These are phyloP conservation scores for Gerris buenoi DNA, from an alignment of 1,140 invertebrate species.

Conservation along the genomic window DNA sequence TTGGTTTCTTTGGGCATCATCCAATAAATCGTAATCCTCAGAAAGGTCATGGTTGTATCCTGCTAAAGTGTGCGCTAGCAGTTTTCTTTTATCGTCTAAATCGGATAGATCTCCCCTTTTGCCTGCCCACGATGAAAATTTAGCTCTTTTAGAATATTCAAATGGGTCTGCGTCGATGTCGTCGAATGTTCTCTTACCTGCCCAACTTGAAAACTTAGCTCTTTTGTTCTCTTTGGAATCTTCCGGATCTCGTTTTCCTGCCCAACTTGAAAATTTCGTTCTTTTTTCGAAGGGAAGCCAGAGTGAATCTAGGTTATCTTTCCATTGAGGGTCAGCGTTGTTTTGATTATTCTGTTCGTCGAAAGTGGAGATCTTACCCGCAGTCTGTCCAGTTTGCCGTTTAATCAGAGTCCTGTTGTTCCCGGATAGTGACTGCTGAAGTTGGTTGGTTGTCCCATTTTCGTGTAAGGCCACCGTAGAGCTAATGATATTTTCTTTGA, in stretches of 20 bases:
- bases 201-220: conserved; percentile 15
- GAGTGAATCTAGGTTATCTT: neutral
- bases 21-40: neutral
- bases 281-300: conserved; percentile 3
- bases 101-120: conserved; percentile 18
- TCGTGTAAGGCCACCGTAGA: neutral
- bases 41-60: neutral
- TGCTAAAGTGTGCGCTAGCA: neutral
- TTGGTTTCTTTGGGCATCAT: conserved; percentile 4
- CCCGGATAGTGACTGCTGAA: neutral
- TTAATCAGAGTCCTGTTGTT: neutral
- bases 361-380: too few species aligned
- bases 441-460: neutral
- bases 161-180: neutral
- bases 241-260: conserved; percentile 11
- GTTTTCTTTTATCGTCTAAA: neutral
- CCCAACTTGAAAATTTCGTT: conserved; percentile 16
- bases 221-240: conserved; percentile 3
- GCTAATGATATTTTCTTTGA: neutral
- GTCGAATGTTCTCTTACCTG: conserved; percentile 5
- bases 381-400: neutral
- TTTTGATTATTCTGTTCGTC: too few species aligned
- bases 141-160: conserved; percentile 3
- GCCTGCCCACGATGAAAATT: conserved; percentile 24
- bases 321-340: too few species aligned